A percentile compares a stretch with the other conserved stretches of the same genome.
phyloP scores from a whole-genome alignment of 2,113 vertebrate species.

The Mobula hypostoma region DNA sequence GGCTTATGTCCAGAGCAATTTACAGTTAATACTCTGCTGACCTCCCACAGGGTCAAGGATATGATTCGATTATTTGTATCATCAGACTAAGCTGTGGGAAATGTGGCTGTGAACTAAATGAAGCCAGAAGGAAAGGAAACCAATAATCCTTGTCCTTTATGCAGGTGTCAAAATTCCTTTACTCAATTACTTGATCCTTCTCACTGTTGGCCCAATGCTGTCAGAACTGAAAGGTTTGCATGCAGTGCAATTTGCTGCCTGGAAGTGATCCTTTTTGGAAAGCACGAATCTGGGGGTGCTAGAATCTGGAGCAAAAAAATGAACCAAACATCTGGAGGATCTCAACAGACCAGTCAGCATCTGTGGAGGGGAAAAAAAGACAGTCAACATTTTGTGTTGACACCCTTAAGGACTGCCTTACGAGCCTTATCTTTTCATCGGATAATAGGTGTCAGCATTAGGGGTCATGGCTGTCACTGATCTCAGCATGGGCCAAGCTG shows the following conservation, averaged over 20 bases:
- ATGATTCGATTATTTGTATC: not conserved
- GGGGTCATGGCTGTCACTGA: not conserved
- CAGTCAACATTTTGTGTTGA: too few relatives aligned
- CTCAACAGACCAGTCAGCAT: too few relatives aligned
- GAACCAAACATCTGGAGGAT: too few relatives aligned
- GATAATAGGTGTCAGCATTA: not conserved
- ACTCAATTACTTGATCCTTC: not conserved
- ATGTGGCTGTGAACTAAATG: not conserved
- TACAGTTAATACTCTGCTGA: not conserved
- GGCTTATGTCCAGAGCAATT: not conserved
- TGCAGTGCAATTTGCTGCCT: not conserved
- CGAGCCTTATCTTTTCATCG: too few relatives aligned
- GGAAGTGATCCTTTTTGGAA: not conserved
- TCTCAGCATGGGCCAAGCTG: not conserved
- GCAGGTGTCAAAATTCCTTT: not conserved
- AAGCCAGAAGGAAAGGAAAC: not conserved
- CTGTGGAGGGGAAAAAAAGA: too few relatives aligned
- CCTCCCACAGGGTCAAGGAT: not conserved
- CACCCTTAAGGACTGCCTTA: too few relatives aligned
- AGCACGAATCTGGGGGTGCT: too few relatives aligned
- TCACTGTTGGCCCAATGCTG: not conserved
- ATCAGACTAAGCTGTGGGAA: not conserved
- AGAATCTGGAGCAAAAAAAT: too few relatives aligned
- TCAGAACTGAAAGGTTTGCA: not conserved
- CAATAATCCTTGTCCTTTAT: not conserved